Base-by-base conservation (phyloP, 2,888 invertebrate genomes). In the Mylabris sibirica region DNA sequence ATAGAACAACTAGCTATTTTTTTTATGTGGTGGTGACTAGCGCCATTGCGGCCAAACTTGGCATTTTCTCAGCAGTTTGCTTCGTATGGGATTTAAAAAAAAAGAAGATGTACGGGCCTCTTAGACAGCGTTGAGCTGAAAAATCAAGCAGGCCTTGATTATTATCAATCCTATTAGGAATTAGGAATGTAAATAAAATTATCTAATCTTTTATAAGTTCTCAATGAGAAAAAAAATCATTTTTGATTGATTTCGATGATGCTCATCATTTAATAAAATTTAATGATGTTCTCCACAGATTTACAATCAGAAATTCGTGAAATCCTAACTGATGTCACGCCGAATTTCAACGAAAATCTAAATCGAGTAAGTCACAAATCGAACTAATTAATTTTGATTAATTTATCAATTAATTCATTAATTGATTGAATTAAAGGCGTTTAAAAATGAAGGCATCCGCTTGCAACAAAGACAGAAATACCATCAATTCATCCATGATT, bases 261-360 rank as follows among this genome's bases (percentile, higher is more conserved):
- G n/a, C n/a, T 30, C 1, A 30, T 30, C 8, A 30, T 30, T 30
- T 30, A 30, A n/a, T n/a, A 6, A 26, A 49, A 57, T 67, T 35
- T 2, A 17, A 63, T 70, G 53, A 81, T 80, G 77, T 80, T 82
- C 77, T 79, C 80, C 67, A 64, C 81, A 76, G 87, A 88, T 76
- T 84, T 88, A 73, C 85, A 87, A 69, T 84, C 86, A 73, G 87
- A 88, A 76, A 84, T 89, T 72, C 85, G 85, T 70, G 82, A 87
- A 66, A 84, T 87, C 66, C 77, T 89, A 70, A 84, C 86, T 17
- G 85, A 85, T 78, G 86, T 88, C 30, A 87, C 88, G 73, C 88
- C 88, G 2, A 86, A 87, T 77, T 84, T 89, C 69, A 88, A 89
- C 82, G 88, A 89, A 79, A 87, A 88, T 84, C 86, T 89, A 78